Base-by-base conservation (phyloP, 2,888 invertebrate species). In the Rhamnusium bicolor region DNA sequence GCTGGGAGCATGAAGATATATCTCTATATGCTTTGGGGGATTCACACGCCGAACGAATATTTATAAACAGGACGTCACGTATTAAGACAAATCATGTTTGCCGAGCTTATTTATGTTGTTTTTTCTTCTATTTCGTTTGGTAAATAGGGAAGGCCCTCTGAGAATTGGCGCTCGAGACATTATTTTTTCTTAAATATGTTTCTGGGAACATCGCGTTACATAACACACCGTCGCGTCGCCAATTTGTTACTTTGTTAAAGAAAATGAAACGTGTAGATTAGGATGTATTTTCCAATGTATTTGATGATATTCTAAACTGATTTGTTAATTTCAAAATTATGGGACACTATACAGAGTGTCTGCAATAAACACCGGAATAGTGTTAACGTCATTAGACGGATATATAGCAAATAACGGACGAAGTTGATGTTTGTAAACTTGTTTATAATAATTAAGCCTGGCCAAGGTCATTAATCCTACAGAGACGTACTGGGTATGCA, bases 41-140 rank as follows among this genome's bases (percentile, higher is more conserved):
- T 80, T 79, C 78, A 80, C 80, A 81, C 81, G 81, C 81, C 78
- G 76, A 79, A 81, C 75, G 81, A 80, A 81, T 81, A 81, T 81
- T 81, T 80, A 81, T 81, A 81, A 78, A 79, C 71, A 69, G 69
- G 67, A 77, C 73, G 73, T 77, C 73, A 73, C 72, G 67, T 74
- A 78, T 78, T 74, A 75, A 78, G 78, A 78, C 74, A 76, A 78
- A 78, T 77, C 70, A 75, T 76, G 69, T 58, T 65, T 32, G 65
- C 51, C 51, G 51, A 24, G 62, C 14, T 63, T 62, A 70, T 70
- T 70, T 70, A 63, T 70, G 58, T 68, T 32, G 47, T 32, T 49
- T 68, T 60, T 68, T 60, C 58, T 68, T 27, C 63, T 49, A 49
- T 63, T 63, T 16, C 63, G 63, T 63, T 63, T 27, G 21, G 63